Evolutionary conservation across 2,113 vertebrate genomes (phyloP), one percentile per base, ranked within the genome.

Genomic region (Campylorhamphus procurvoides): DNA sequence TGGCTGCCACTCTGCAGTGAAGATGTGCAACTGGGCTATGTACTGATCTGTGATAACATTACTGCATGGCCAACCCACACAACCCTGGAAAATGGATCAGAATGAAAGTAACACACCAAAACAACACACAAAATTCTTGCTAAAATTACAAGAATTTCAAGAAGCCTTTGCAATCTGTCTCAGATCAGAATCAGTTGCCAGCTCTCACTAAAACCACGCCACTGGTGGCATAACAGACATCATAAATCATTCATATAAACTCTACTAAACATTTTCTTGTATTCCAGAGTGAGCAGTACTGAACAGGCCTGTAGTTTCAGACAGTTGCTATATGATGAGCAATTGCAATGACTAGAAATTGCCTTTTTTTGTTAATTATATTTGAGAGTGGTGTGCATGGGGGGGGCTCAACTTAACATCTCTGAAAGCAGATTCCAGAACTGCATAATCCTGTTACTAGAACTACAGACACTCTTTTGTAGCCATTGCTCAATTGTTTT

Each of bases 301-400:
- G 53, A 15, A 27, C 12, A 16, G 29, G 15, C 12, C 47, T 55
- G 4, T 6, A 60, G 56, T 49, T 81, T 60, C 60, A 81, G 25
- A 27, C 7, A 73, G n/a, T 6, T 73, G 14, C 37, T 55, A 16
- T 62, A 68, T 17, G 24, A 27, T 71, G 11, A 80, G 23, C 47
- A 75, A 63, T 18, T 60, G 40, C 9, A 53, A 18, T 39, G 12
- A 64, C 39, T 40, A 50, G 23, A 89, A 79, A 35, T 23, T 49
- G 8, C 15, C 14, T 23, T 19, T 52, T 68, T n/a, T 22, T 29
- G 44, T 31, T 9, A 40, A 42, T 42, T 42, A 14, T 42, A 14
- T 42, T 42, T 12, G 11, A 8, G 4, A 3, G 9, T 3, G 9
- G 6, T 9, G 15, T 8, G 6, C 2, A 0, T 11, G 6, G 2